Percentiles rank a stretch among this genome's conserved stretches.
Conservation (phyloP, 2,113 vertebrate species). For the Calyptomena viridis region DNA sequence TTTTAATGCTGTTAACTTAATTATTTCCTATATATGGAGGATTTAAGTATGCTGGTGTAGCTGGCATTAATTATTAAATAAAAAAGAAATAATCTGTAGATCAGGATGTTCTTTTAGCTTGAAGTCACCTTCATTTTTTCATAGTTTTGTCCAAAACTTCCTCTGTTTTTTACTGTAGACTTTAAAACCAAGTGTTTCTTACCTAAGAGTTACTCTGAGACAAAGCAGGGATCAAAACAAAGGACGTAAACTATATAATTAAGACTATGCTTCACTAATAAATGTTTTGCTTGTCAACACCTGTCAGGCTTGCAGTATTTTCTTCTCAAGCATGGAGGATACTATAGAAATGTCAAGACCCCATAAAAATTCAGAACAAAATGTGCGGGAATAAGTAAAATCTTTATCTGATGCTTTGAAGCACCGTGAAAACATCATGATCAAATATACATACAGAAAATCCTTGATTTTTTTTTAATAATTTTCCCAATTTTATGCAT, state of each 20-base stretch:
- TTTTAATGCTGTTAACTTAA: constrained; percentile 72
- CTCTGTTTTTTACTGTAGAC: neutral
- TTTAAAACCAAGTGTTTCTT: constrained; percentile 43
- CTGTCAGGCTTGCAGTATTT: constrained; percentile 65
- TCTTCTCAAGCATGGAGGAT: constrained; percentile 48
- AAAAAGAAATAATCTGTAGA: constrained; percentile 65
- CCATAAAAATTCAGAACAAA: constrained; percentile 36
- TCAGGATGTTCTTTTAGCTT: constrained; percentile 21
- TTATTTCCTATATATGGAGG: constrained; percentile 75
- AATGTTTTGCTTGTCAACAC: constrained; percentile 66
- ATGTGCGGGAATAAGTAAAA: constrained; percentile 43
- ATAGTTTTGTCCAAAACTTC: constrained; percentile 40
- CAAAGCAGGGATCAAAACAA: constrained; percentile 49
- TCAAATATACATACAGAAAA: neutral
- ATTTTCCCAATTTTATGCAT: neutral
- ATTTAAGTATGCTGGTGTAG: constrained; percentile 67
- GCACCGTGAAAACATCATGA: neutral
- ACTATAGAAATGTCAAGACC: constrained; percentile 65
- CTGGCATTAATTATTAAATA: constrained; percentile 77
- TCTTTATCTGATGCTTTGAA: constrained; percentile 22
- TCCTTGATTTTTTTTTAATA: neutral
- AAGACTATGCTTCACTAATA: constrained; percentile 60
- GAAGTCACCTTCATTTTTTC: neutral
- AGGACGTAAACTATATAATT: constrained; percentile 51
- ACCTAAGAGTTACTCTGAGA: constrained; percentile 63